Percentiles rank a stretch among this genome's conserved stretches.
These are phyloP conservation scores for Sinocyclocheilus anshuiensis DNA, from an alignment of 2,113 vertebrate species.

Conservation along the genomic window DNA sequence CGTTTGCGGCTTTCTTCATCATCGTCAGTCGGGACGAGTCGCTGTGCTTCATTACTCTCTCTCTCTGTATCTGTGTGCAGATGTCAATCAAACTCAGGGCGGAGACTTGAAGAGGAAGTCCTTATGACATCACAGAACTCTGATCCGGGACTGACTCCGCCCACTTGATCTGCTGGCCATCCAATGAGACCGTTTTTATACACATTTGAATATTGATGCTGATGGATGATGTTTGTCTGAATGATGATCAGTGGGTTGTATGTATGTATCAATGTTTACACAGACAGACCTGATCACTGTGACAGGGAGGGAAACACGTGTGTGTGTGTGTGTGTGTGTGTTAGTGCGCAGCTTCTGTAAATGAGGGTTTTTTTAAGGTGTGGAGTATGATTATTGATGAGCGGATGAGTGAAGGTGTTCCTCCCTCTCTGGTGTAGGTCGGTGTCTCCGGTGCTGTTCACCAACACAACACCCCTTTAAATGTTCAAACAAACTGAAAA, in stretches of 20 bases:
- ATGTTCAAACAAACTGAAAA: slow-evolving; percentile 53
- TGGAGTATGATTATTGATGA: background rate
- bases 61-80: slow-evolving; percentile 57
- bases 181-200: slow-evolving; percentile 54
- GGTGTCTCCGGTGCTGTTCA: slow-evolving; percentile 73
- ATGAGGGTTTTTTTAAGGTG: background rate
- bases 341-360: slow-evolving; percentile 19
- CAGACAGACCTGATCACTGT: slow-evolving; percentile 78
- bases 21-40: background rate
- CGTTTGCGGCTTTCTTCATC: background rate
- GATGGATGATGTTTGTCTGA: slow-evolving; percentile 63
- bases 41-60: no score
- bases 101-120: slow-evolving; percentile 76
- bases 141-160: background rate
- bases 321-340: slow-evolving; percentile 17
- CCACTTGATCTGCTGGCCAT: slow-evolving; percentile 17
- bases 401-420: slow-evolving; percentile 18
- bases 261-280: slow-evolving; percentile 74
- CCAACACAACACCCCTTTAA: slow-evolving; percentile 66
- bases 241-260: slow-evolving; percentile 59
- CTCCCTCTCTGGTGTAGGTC: slow-evolving; percentile 75
- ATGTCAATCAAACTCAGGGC: slow-evolving; percentile 76
- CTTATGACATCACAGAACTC: slow-evolving; percentile 64
- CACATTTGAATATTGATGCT: slow-evolving; percentile 60
- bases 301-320: slow-evolving; percentile 58